Percentiles rank a stretch among this genome's conserved stretches.
phyloP scores from a whole-genome alignment of 2,797 vertebrate genomes.

The Falco berigora region DNA sequence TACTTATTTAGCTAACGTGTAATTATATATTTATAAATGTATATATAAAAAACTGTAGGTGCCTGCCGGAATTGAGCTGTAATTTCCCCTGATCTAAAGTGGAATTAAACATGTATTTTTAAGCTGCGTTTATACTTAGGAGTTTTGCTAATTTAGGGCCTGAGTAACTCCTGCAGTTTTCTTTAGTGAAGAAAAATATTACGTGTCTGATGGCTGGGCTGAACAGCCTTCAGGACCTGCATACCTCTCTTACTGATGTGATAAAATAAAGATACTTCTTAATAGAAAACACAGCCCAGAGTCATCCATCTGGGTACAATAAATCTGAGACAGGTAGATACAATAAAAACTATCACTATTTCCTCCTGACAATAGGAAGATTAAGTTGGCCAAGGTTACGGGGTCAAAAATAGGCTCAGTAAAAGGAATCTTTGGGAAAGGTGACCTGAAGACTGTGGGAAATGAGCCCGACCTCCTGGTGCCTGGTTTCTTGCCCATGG shows the following conservation, averaged over 20 bases:
- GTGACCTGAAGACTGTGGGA: not conserved
- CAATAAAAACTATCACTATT: not conserved
- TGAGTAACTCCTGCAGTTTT: not conserved
- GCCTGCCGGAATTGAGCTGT: not conserved
- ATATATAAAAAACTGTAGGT: not conserved
- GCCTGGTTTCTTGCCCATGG: not conserved
- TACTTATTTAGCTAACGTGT: not conserved
- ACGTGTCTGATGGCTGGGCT: not conserved
- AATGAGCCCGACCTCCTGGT: not conserved
- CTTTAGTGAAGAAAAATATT: not conserved
- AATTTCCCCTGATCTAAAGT: not conserved
- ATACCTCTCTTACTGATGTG: not conserved
- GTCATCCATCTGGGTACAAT: slow-evolving; percentile 24
- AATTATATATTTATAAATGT: slow-evolving; percentile 4
- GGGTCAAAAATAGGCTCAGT: not conserved
- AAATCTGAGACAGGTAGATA: slow-evolving; percentile 40
- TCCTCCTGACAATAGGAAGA: slow-evolving; percentile 1
- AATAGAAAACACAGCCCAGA: slow-evolving; percentile 29
- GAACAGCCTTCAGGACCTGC: not conserved
- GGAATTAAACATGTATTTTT: slow-evolving; percentile 2
- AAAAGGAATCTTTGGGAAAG: not conserved
- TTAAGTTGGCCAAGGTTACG: not conserved
- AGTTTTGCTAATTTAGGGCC: slow-evolving; percentile 5
- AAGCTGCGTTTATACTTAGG: not conserved
- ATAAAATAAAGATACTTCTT: slow-evolving; percentile 26